Conservation (phyloP, 2,888 invertebrate genomes). For the Tetheella fluctuosa region DNA sequence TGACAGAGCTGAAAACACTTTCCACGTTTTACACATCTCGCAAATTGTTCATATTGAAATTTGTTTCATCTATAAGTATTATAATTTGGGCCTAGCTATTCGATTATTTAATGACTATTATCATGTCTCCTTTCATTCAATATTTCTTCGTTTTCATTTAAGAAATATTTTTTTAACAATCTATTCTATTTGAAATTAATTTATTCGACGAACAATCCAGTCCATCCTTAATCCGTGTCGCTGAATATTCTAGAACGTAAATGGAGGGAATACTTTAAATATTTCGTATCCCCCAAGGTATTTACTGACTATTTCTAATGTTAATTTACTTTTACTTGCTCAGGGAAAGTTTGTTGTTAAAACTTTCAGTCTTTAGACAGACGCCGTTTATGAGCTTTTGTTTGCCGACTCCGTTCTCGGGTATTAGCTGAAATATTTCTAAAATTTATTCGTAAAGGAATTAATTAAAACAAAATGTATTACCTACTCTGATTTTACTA, state of each 20-base stretch:
- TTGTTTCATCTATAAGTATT: no score
- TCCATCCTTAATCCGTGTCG: background rate
- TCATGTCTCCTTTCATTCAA: no score
- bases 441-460: background rate
- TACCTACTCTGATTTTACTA: no score
- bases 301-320: constrained; percentile 30
- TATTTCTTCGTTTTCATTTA: no score
- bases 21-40: no score
- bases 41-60: no score
- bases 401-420: background rate
- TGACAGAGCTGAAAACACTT: no score
- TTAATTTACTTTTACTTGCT: constrained; percentile 28
- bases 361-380: background rate
- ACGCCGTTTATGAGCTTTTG: constrained; percentile 7
- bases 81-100: no score
- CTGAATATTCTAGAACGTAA: constrained; percentile 10
- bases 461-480: no score
- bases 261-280: constrained; percentile 33
- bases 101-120: no score
- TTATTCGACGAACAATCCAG: background rate
- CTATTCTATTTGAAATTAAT: background rate
- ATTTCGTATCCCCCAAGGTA: constrained; percentile 20
- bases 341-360: constrained; percentile 5
- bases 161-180: background rate
- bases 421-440: background rate